Evolutionary conservation across 1,140 invertebrate genomes (phyloP), one percentile per base, ranked within the genome.

Genomic region (Drosophila sp.): DNA sequence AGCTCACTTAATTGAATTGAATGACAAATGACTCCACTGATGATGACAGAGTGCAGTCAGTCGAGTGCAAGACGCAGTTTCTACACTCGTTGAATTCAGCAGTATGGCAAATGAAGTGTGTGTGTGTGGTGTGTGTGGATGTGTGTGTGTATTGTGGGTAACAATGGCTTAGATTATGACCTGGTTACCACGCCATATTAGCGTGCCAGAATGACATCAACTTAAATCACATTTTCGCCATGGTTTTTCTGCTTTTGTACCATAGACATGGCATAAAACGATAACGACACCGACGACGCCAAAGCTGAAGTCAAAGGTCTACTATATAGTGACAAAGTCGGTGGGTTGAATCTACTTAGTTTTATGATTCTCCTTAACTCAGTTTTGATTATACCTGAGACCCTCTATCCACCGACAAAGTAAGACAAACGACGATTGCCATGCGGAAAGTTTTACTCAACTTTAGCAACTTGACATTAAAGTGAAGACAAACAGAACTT

Each of bases 1-100:
- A 72, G 65, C 72, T 76, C 64, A 61, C 82, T 76, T 86, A 87
- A 86, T 86, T 86, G 82, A 86, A 86, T 86, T 89, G 82, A 87
- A 84, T 83, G 80, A 56, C 75, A 82, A 71, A 78, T 43, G 43
- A 70, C 38, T 2, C 3, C 2, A n/a, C 43, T 29, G 32, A 50
- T 50, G 74, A 59, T 71, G 65, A 27, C 59, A 69, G 46, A 78
- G 78, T 69, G 82, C 78, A 86, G 45, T 81, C 78, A 86, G 43
- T 78, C 66, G 53, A 82, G 50, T 79, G 83, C 63, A 78, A 66
- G 50, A 58, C 40, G 46, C 48, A 41, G 45, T 46, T 67, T 13
- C 21, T 58, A 14, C 61, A 18, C 32, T 40, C n/a, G n/a, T 7
- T 38, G 13, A 48, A 51, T 57, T 62, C 58, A 54, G 21, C 69